A percentile compares a stretch with the other conserved stretches of the same genome.
phyloP scores from a whole-genome alignment of 92 coral and sea anemone species.

The Desmophyllum pertusum region DNA sequence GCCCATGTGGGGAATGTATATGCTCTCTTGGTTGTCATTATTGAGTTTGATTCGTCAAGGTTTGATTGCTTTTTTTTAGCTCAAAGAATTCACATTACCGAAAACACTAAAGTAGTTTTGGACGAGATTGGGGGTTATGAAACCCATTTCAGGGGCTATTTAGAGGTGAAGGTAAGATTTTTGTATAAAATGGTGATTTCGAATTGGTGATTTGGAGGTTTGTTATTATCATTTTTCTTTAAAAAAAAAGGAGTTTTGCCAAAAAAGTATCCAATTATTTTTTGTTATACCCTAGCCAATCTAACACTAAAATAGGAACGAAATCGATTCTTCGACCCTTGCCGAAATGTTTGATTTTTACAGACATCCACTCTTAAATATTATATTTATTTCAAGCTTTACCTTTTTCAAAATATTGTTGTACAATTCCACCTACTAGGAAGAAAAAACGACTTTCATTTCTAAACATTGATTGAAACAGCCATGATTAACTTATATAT shows the following conservation, averaged over 20 bases:
- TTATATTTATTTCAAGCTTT: not conserved
- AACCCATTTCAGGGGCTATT: slow-evolving; percentile 41
- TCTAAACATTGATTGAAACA: no score
- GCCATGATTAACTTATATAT: not conserved
- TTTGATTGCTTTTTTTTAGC: slow-evolving; percentile 28
- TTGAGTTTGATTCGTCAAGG: not conserved
- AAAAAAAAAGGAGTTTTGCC: not conserved
- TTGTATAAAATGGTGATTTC: not conserved
- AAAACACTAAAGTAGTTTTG: slow-evolving; percentile 26
- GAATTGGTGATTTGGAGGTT: not conserved
- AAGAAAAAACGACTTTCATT: no score
- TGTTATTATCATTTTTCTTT: no score
- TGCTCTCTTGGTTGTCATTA: no score
- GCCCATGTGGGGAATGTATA: no score
- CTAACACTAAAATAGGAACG: no score
- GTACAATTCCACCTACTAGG: no score
- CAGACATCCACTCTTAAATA: no score
- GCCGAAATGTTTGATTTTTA: no score
- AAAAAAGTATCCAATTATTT: no score
- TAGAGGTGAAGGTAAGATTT: slow-evolving; percentile 60
- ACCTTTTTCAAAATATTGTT: not conserved
- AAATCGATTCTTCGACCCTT: no score
- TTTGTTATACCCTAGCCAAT: no score
- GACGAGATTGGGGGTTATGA: slow-evolving; percentile 28
- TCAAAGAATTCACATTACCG: slow-evolving; percentile 58